A percentile compares a stretch with the other conserved stretches of the same genome.
Evolutionary conservation across 2,113 vertebrate species (phyloP).

Genomic region (Mesocricetus auratus): DNA sequence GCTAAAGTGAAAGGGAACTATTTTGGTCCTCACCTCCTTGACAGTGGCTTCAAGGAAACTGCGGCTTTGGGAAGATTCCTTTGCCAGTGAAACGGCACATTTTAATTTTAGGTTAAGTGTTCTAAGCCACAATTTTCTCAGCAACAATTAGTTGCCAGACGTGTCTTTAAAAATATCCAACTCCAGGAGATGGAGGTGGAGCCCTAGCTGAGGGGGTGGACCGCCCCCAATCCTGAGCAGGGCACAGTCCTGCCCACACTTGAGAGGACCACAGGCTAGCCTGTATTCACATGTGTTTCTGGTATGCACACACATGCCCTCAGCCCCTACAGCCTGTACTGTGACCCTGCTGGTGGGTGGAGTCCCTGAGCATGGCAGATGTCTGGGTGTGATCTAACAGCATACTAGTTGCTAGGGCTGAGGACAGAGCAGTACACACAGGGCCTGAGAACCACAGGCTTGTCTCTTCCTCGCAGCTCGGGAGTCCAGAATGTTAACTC

Average conservation of each 20-base stretch:
- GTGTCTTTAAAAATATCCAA: conserved; percentile 34
- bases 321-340: background rate
- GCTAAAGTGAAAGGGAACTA: background rate
- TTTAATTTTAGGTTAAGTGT: conserved; percentile 73
- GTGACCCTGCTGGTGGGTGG: background rate
- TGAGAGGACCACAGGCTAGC: background rate
- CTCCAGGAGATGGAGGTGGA: background rate
- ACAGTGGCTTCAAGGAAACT: background rate
- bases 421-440: accelerated
- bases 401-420: background rate
- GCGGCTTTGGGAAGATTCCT: background rate
- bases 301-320: background rate
- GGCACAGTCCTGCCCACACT: background rate
- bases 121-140: conserved; percentile 71
- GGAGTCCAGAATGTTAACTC: no score
- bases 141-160: conserved; percentile 61
- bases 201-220: background rate
- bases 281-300: background rate
- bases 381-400: background rate
- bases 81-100: conserved; percentile 38
- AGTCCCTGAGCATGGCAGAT: accelerated
- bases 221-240: background rate
- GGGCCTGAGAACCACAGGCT: background rate
- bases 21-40: conserved; percentile 15
- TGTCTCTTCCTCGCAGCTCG: accelerated